These are phyloP conservation scores for Leptopilina syphax DNA, from an alignment of 2,888 invertebrate genomes.

Conservation along the genomic window DNA sequence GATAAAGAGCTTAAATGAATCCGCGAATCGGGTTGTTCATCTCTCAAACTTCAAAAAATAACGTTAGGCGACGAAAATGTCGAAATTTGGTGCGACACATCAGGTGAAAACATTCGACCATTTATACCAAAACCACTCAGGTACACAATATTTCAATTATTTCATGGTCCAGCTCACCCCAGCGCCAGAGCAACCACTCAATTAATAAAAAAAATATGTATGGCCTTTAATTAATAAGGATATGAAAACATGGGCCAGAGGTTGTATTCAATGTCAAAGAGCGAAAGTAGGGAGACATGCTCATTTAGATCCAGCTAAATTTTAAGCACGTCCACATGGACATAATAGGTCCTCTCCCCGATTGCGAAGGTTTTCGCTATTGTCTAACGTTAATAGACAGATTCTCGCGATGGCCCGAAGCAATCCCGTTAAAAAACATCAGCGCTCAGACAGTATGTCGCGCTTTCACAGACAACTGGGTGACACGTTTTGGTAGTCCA, in stretches of 20 bases:
- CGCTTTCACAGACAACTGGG: background rate
- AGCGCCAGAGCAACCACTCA: background rate
- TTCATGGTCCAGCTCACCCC: background rate
- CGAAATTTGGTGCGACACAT: background rate
- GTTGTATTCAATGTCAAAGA: background rate
- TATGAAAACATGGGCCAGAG: background rate
- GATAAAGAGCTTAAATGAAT: background rate
- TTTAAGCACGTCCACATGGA: background rate
- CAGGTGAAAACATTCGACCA: background rate
- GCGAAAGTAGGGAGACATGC: background rate
- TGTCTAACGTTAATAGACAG: background rate
- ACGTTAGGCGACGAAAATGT: background rate
- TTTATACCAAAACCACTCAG: background rate
- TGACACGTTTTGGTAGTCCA: background rate
- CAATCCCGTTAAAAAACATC: background rate
- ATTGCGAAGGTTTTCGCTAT: background rate
- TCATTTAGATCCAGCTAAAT: background rate
- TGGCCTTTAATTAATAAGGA: background rate
- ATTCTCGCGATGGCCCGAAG: background rate
- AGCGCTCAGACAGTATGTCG: background rate
- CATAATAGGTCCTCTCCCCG: background rate
- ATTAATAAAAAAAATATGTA: background rate
- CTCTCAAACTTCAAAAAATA: background rate
- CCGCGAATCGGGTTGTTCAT: no score
- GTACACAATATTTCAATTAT: background rate